These are phyloP conservation scores for Hirtodrosophila duncani DNA, from an alignment of 2,888 invertebrate genomes.

Conservation along the genomic window DNA sequence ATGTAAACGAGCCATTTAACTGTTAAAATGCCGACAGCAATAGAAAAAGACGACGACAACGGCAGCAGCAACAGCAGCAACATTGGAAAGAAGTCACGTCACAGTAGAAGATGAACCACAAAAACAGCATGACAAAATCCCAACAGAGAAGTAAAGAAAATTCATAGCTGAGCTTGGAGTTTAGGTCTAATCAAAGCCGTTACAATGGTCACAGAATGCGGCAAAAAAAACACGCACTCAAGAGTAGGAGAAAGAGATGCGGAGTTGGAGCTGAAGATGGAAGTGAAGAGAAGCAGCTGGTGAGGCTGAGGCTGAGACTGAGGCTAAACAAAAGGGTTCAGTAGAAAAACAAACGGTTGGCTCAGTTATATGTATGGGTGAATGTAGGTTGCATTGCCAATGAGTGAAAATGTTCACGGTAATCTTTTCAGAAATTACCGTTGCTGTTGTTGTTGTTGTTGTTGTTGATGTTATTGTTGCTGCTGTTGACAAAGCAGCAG, in stretches of 20 bases:
- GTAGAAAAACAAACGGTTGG: slow-evolving; percentile 10
- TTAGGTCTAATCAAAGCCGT: slow-evolving; percentile 62
- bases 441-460: slow-evolving; percentile 31
- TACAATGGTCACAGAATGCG: slow-evolving; percentile 58
- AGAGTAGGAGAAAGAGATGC: slow-evolving; percentile 7
- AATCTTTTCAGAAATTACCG: slow-evolving; percentile 65
- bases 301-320: too few relatives aligned
- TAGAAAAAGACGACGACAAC: slow-evolving; percentile 17
- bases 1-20: slow-evolving; percentile 70
- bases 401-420: slow-evolving; percentile 60
- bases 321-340: slow-evolving; percentile 44
- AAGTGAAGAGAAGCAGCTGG: not conserved
- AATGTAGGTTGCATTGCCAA: slow-evolving; percentile 69
- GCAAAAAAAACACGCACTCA: slow-evolving; percentile 49
- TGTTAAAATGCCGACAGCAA: slow-evolving; percentile 62
- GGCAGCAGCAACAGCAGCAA: not conserved
- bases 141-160: slow-evolving; percentile 21
- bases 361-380: slow-evolving; percentile 7
- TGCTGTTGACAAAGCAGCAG: slow-evolving; percentile 62
- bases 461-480: slow-evolving; percentile 2
- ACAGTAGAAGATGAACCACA: slow-evolving; percentile 19
- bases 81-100: not conserved
- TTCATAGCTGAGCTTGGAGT: slow-evolving; percentile 24
- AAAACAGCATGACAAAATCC: not conserved
- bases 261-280: not conserved